These are phyloP conservation scores for Agrypnia vestita DNA, from an alignment of 1,140 invertebrate species.

Conservation along the genomic window DNA sequence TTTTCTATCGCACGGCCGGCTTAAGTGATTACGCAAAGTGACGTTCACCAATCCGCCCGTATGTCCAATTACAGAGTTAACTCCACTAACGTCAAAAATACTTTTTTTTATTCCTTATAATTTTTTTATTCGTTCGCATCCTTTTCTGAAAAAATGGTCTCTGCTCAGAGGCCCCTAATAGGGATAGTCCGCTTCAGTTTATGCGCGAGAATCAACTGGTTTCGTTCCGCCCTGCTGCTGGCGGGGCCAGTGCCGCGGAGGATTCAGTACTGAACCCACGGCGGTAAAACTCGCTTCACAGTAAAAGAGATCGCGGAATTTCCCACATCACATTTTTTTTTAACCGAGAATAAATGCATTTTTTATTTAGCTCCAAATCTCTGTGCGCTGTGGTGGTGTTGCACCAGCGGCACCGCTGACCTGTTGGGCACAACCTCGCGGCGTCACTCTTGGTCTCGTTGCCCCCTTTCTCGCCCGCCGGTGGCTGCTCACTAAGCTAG, in stretches of 20 bases:
- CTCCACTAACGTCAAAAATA: no score
- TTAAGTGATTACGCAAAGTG: no score
- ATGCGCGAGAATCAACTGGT: constrained; percentile 42
- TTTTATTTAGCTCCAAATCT: constrained; percentile 1
- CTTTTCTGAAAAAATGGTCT: not conserved
- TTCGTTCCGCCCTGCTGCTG: constrained; percentile 33
- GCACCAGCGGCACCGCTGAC: not conserved
- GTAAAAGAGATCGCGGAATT: not conserved
- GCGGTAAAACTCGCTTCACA: not conserved
- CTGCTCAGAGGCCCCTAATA: constrained; percentile 8
- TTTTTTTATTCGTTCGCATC: not conserved
- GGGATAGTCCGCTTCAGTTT: constrained; percentile 7
- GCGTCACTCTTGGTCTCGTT: constrained; percentile 16
- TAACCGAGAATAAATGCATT: not conserved
- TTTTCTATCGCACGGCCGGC: no score
- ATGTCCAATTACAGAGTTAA: no score
- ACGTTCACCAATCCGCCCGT: no score
- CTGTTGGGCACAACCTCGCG: constrained; percentile 7
- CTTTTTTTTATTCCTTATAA: no score
- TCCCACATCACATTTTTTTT: not conserved
- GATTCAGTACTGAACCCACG: not conserved
- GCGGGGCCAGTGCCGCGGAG: not conserved
- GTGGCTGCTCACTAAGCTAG: constrained; percentile 13
- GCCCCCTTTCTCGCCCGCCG: constrained; percentile 20
- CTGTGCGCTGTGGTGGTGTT: not conserved